phyloP scores from a whole-genome alignment of 2,888 invertebrate species.

The Rhorus exstirpatorius region DNA sequence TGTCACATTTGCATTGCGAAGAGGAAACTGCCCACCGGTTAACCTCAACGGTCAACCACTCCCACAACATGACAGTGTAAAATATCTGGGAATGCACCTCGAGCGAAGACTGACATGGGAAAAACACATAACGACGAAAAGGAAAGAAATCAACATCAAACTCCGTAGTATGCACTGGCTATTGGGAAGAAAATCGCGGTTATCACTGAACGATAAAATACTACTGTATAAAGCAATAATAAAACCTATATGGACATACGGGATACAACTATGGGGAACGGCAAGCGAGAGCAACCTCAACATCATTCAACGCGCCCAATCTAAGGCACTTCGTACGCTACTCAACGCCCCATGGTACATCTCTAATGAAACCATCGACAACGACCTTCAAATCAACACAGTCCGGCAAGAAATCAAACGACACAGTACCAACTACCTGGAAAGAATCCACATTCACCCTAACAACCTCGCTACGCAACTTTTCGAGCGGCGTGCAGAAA shows the following conservation, averaged over 20 bases:
- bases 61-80: constrained; percentile 63
- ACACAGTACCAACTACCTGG: neutral
- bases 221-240: constrained; percentile 51
- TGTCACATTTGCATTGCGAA: constrained; percentile 71
- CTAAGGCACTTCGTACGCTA: constrained; percentile 1
- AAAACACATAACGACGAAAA: constrained; percentile 48
- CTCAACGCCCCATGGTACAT: constrained; percentile 21
- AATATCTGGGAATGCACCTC: constrained; percentile 73
- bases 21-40: constrained; percentile 47
- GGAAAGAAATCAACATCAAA: constrained; percentile 44
- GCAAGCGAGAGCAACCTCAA: constrained; percentile 16
- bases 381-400: neutral
- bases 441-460: neutral
- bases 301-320: constrained; percentile 3
- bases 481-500: constrained; percentile 2
- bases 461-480: constrained; percentile 5
- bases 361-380: neutral
- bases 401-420: constrained; percentile 8
- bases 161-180: constrained; percentile 52
- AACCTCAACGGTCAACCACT: constrained; percentile 55
- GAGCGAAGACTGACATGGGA: constrained; percentile 64
- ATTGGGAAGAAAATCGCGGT: constrained; percentile 37
- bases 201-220: constrained; percentile 44
- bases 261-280: too few species aligned
- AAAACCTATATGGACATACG: constrained; percentile 53